Percentiles rank a stretch among this genome's conserved stretches.
Evolutionary conservation across 1,140 invertebrate genomes (phyloP).

Genomic region (Drosophila rhopaloa): DNA sequence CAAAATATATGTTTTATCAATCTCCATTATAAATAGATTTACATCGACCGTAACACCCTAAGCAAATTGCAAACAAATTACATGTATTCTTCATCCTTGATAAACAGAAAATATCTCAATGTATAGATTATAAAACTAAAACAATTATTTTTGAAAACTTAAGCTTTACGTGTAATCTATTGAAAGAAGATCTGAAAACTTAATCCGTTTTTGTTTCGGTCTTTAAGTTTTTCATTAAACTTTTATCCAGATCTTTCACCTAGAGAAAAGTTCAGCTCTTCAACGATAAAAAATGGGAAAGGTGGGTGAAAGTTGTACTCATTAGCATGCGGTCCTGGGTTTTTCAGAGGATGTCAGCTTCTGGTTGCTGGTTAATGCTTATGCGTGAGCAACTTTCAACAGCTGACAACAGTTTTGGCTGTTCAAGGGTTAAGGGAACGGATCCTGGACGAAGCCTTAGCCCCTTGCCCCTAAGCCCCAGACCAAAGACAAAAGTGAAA

Average conservation of each 20-base stretch:
- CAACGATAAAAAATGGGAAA: slow-evolving; percentile 42
- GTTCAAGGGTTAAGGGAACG: slow-evolving; percentile 29
- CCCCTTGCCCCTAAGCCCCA: slow-evolving; percentile 18
- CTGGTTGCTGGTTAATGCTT: slow-evolving; percentile 42
- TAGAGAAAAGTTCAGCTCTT: slow-evolving; percentile 60
- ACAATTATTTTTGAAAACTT: neutral
- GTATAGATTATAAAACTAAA: too few species aligned
- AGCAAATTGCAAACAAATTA: too few species aligned
- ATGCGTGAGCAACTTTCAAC: slow-evolving; percentile 67
- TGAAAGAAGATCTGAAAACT: slow-evolving; percentile 16
- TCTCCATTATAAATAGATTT: too few species aligned
- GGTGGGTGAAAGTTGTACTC: slow-evolving; percentile 61
- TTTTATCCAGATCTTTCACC: slow-evolving; percentile 31
- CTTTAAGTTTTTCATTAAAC: slow-evolving; percentile 63
- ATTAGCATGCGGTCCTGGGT: slow-evolving; percentile 66
- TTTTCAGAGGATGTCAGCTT: slow-evolving; percentile 26
- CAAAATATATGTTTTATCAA: too few species aligned
- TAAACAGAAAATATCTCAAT: too few species aligned
- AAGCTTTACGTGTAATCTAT: neutral
- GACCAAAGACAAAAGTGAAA: slow-evolving; percentile 49
- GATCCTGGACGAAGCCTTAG: slow-evolving; percentile 18
- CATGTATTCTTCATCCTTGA: too few species aligned
- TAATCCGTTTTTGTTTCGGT: slow-evolving; percentile 57
- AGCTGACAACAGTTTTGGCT: slow-evolving; percentile 52
- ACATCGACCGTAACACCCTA: too few species aligned